Conservation (phyloP, 2,797 vertebrate species). For the Neosilurus hyrtlii region DNA sequence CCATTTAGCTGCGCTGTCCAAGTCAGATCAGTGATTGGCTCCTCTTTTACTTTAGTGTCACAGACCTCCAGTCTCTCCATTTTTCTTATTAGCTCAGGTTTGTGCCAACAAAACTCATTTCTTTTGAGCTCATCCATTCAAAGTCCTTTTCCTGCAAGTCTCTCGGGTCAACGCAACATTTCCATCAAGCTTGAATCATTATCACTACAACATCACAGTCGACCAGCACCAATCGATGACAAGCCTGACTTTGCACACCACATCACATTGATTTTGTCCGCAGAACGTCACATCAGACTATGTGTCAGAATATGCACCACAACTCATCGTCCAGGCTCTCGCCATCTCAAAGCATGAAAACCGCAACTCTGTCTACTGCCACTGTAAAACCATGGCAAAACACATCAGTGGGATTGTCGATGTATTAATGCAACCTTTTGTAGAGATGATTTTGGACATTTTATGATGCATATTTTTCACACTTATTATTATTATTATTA, state of each 20-base stretch:
- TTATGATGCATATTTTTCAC: not conserved
- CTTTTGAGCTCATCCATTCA: not conserved
- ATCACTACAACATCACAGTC: not conserved
- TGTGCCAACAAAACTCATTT: not conserved
- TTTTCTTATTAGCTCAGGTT: not conserved
- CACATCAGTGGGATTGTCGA: not conserved
- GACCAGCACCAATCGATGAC: constrained; percentile 3
- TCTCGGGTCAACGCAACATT: not conserved
- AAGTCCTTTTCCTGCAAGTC: not conserved
- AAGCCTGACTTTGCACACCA: not conserved
- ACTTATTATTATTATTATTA: not conserved
- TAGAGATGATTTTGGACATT: not conserved
- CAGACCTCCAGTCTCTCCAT: too few relatives aligned
- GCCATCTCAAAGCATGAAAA: not conserved
- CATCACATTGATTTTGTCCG: constrained; percentile 7
- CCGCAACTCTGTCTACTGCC: not conserved
- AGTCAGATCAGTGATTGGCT: not conserved
- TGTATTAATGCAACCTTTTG: not conserved
- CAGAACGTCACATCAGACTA: not conserved
- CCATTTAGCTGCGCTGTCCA: not conserved
- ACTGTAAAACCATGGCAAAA: not conserved
- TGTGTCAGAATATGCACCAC: not conserved
- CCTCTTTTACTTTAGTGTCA: not conserved
- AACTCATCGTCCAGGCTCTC: not conserved
- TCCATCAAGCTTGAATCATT: constrained; percentile 17